Evolutionary conservation across 2,113 vertebrate species (phyloP), one percentile per base, ranked within the genome.

Genomic region (Thryonomys swinderianus): DNA sequence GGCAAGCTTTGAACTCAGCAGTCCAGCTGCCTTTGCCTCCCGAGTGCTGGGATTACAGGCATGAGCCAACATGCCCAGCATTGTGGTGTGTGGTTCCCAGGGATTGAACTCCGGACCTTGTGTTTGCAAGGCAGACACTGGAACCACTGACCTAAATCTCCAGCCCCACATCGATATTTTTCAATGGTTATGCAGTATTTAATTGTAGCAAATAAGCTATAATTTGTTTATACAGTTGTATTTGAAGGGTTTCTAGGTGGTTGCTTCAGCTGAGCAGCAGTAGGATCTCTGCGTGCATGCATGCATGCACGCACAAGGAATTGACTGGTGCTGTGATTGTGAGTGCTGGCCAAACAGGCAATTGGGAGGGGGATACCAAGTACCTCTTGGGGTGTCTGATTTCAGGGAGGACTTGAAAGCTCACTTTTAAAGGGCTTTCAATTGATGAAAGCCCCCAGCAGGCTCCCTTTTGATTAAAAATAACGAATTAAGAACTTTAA

Each of bases 391-490:
- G 90, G 16, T 59, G 34, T 51, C 32, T 73, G 45, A 79, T 76
- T 34, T 59, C 51, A 88, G 23, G 25, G 37, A 90, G 21, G 37
- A 51, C 51, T 91, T 61, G n/a, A n/a, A 40, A 32, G 30, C 13
- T 13, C 5, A 88, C 34, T 79, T 64, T 93, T 48, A 89, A 73
- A 95, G 53, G 23, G 3, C 20, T 86, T 85, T 51, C 21, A 66
- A 2, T 16, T 30, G 53, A 82, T 93, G 55, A 95, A 73, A 25
- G 51, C 25, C 45, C 84, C 78, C 45, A 16, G 73, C 85, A 62
- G 71, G 76, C 23, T 89, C n/a, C 45, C 27, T 74, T 96, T 93
- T 83, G 69, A 84, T 96, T 76, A 89, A 92, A 84, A 85, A 67
- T 16, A 90, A 27, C 7, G 64, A 20, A 81, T 30, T 76, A 45